phyloP scores from a whole-genome alignment of 2,888 invertebrate species.

The Agrochola macilenta region DNA sequence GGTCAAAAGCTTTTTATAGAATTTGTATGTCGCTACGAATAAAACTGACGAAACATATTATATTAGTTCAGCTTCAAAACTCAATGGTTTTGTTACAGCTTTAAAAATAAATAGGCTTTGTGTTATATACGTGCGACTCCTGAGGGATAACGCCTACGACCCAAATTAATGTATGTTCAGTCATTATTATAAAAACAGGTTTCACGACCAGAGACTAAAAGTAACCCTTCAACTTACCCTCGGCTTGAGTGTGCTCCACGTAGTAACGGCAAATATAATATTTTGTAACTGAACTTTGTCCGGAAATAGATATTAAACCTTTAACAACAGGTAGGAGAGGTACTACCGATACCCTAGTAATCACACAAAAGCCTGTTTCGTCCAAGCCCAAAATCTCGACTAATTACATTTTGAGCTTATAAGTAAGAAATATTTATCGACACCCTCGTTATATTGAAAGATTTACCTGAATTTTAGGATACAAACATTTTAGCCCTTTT shows the following conservation, averaged over 20 bases:
- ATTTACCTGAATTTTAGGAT: constrained; percentile 15
- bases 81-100: not conserved
- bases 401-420: constrained; percentile 46
- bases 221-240: not conserved
- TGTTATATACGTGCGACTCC: not conserved
- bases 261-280: not conserved
- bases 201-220: not conserved
- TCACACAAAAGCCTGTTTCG: constrained; percentile 35
- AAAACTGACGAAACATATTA: constrained; percentile 26
- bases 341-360: constrained; percentile 12
- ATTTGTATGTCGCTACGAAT: constrained; percentile 44
- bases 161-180: not conserved
- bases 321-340: constrained; percentile 5
- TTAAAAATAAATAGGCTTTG: not conserved
- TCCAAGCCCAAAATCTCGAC: constrained; percentile 18
- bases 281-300: not conserved
- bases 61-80: constrained; percentile 15
- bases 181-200: not conserved
- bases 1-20: constrained; percentile 52
- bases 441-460: constrained; percentile 36
- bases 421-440: constrained; percentile 46
- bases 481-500: constrained; percentile 16
- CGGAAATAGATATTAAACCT: constrained; percentile 8
- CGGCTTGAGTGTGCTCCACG: too few relatives aligned
- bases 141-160: not conserved